phyloP scores from a whole-genome alignment of 2,888 invertebrate genomes.

The Seira ritae region DNA sequence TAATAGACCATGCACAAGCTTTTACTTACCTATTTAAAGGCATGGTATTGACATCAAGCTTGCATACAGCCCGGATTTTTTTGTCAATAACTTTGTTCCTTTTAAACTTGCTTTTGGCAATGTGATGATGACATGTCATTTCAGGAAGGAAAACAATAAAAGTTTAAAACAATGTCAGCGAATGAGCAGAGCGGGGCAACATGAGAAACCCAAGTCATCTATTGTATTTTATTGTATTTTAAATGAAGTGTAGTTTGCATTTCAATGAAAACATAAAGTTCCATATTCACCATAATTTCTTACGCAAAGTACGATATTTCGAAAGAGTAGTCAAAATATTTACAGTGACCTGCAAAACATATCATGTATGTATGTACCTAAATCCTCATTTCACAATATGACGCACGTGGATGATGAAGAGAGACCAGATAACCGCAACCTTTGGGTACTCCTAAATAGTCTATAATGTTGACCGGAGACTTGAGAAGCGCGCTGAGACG shows the following conservation, averaged over 20 bases:
- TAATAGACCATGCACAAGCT: too few species aligned
- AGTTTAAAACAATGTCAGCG: neutral
- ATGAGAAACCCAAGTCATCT: neutral
- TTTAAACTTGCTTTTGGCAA: slow-evolving; percentile 13
- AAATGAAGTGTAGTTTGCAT: neutral
- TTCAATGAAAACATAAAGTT: too few species aligned
- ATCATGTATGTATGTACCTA: too few species aligned
- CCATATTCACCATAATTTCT: neutral
- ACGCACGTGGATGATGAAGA: too few species aligned
- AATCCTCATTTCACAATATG: too few species aligned
- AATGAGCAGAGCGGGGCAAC: neutral
- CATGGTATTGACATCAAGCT: too few species aligned
- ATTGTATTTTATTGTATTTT: neutral
- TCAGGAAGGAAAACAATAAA: neutral
- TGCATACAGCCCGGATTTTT: slow-evolving; percentile 37
- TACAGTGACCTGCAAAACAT: neutral
- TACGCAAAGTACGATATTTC: neutral
- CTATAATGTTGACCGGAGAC: too few species aligned
- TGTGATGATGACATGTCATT: too few species aligned
- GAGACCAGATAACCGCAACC: too few species aligned
- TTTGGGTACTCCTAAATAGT: too few species aligned
- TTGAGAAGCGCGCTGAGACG: too few species aligned
- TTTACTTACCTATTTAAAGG: too few species aligned
- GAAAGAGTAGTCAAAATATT: neutral
- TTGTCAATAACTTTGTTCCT: slow-evolving; percentile 41